A percentile compares a stretch with the other conserved stretches of the same genome.
phyloP scores from a whole-genome alignment of 1,140 invertebrate genomes.

The Drosophila varians region DNA sequence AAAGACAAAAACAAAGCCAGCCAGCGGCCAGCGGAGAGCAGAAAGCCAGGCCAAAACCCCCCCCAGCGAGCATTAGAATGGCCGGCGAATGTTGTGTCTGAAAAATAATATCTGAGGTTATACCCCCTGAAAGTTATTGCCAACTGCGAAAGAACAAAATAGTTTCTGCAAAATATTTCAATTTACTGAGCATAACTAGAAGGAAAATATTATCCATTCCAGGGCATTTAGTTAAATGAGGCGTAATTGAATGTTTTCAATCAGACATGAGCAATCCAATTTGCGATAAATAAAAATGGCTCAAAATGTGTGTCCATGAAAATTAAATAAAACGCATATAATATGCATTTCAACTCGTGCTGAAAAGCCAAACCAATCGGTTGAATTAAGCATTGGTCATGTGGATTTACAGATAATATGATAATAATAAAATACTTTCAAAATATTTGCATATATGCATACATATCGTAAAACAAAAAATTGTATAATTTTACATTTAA shows the following conservation, averaged over 20 bases:
- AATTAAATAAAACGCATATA: constrained; percentile 26
- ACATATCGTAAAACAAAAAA: constrained; percentile 52
- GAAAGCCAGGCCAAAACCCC: constrained; percentile 32
- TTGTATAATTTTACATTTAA: constrained; percentile 76
- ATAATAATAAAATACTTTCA: constrained; percentile 51
- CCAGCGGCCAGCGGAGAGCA: constrained; percentile 16
- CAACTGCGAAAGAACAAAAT: background rate
- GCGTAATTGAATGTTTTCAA: constrained; percentile 13
- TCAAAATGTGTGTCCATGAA: constrained; percentile 15
- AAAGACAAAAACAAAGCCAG: constrained; percentile 52
- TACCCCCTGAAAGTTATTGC: background rate
- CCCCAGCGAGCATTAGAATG: constrained; percentile 53
- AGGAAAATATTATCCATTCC: background rate
- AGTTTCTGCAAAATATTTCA: background rate
- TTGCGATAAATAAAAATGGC: constrained; percentile 22
- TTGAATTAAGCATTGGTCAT: constrained; percentile 44
- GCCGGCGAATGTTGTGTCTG: constrained; percentile 44
- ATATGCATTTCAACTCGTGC: constrained; percentile 34
- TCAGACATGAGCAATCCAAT: constrained; percentile 19
- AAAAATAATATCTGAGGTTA: constrained; percentile 20
- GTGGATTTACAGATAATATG: constrained; percentile 35
- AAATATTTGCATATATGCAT: constrained; percentile 68
- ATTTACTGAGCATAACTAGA: background rate
- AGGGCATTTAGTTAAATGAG: background rate
- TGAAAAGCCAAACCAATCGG: constrained; percentile 13